Base-by-base conservation (phyloP, 1,140 invertebrate species). In the Panulirus ornatus region DNA sequence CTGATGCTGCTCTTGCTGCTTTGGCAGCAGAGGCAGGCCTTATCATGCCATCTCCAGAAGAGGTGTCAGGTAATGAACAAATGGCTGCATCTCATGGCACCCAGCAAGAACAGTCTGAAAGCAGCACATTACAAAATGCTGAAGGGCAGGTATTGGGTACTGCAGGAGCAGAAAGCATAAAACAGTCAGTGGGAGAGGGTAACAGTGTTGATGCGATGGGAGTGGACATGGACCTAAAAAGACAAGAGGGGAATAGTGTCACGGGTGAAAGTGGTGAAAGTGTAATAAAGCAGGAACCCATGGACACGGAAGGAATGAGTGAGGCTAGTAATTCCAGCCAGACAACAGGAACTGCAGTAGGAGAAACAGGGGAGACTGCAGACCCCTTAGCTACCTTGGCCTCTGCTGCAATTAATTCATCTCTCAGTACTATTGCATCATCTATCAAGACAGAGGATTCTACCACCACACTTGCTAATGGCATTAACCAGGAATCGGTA, bases 301-400 rank as follows among this genome's bases (percentile, higher is more conserved):
- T 88, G 83, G 88, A 92, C 47, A 89, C 87, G 14, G 85, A 91
- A 36, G 73, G 85, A 38, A 63, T 87, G 11, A 86, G 84, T n/a
- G 78, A 84, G 30, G 16, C 34, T 5, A 92, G 71, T 44, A 83
- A 82, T 71, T 30, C 40, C 44, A 22, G 44, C 14, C 42, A 75
- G 8, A 54, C 81, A 58, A 40, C 81, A n/a, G 40, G 44, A 42
- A 36, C 70, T 19, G 38, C 71, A 27, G 44, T 47, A 30, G 91
- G 42, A 14, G 78, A 84, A 34, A 11, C 75, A 2, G 58, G 71
- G 0, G 92, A 84, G n/a, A 73, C 88, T 22, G 82, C 94, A 83
- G 96, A 96, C 93, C 96, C 96, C n/a, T 93, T 97, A 63, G 95
- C 96, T 47, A 97, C 96, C 0, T 93, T 97, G 19, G 96, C 96